Evolutionary conservation across 2,797 vertebrate genomes (phyloP), one percentile per base, ranked within the genome.

Genomic region (Denticeps clupeoides): DNA sequence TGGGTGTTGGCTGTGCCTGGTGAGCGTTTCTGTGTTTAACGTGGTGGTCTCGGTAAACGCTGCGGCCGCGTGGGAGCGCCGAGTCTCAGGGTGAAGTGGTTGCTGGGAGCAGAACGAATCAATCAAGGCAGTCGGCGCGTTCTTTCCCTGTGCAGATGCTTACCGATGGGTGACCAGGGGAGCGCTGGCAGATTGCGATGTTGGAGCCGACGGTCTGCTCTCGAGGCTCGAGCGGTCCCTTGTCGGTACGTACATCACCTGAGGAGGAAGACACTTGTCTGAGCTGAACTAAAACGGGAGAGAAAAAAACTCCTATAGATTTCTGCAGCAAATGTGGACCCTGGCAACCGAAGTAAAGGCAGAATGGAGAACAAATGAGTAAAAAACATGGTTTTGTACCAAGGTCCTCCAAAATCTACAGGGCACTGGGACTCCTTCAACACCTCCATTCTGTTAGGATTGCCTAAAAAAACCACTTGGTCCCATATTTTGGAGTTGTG

Each of bases 51-150:
- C 4, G 16, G 27, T 29, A 6, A 27, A 43, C 16, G 25, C 9
- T 21, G 15, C 9, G 38, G 21, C 48, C 52, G 53, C 45, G 55
- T 41, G 42, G 41, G 37, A 25, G 50, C 41, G 26, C 41, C 37
- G 40, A 49, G 45, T 31, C 32, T 24, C 35, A 38, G 47, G 41
- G 23, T 57, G 51, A 35, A 2, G 28, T 29, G 46, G 22, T 41
- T 35, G 47, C 33, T 40, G 28, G 45, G 29, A 45, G 52, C 42
- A 38, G 33, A 53, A 52, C 40, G 25, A 58, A 67, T 65, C 54
- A 49, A 33, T 52, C 16, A 24, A 49, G 40, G 29, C 51, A n/a
- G 51, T 56, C 52, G 42, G 41, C 15, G 37, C 41, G 38, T 47
- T 49, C 56, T 31, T 53, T 41, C 35, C 40, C 23, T n/a, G 25